phyloP scores from a whole-genome alignment of 2,113 vertebrate genomes.

The Anhinga rufa region DNA sequence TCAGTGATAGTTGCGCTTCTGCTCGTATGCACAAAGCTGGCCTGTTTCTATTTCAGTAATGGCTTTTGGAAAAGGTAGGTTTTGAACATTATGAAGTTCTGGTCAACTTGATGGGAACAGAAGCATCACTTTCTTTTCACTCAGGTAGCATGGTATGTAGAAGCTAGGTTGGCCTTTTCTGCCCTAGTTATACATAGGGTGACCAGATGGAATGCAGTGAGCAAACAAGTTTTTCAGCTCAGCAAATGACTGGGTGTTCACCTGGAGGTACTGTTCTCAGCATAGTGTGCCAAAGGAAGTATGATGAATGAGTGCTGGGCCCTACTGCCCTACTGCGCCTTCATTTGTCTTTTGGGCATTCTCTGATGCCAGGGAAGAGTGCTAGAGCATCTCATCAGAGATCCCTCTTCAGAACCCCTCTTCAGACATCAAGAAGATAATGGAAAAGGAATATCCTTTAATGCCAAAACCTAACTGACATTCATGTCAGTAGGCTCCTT shows the following conservation, averaged over 20 bases:
- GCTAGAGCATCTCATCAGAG: background rate
- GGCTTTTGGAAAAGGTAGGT: background rate
- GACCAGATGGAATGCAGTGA: conserved; percentile 13
- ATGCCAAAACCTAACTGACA: background rate
- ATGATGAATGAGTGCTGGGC: background rate
- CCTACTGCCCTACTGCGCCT: background rate
- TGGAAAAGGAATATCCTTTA: background rate
- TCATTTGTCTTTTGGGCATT: background rate
- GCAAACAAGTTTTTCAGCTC: conserved; percentile 40
- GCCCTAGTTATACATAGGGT: background rate
- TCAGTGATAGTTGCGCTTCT: background rate
- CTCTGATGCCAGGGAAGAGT: background rate
- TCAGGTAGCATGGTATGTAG: background rate
- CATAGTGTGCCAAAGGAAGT: background rate
- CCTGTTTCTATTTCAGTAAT: background rate
- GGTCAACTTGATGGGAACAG: background rate
- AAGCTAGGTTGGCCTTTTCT: conserved; percentile 6
- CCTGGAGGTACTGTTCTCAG: background rate
- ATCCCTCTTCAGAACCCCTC: background rate
- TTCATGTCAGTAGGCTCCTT: background rate
- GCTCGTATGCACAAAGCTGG: background rate
- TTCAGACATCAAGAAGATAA: background rate
- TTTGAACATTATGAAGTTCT: background rate
- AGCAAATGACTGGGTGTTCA: conserved; percentile 20
- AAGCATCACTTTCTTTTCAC: background rate